Conservation (phyloP, 2,888 invertebrate species). For the Cryptocephalus moraei region DNA sequence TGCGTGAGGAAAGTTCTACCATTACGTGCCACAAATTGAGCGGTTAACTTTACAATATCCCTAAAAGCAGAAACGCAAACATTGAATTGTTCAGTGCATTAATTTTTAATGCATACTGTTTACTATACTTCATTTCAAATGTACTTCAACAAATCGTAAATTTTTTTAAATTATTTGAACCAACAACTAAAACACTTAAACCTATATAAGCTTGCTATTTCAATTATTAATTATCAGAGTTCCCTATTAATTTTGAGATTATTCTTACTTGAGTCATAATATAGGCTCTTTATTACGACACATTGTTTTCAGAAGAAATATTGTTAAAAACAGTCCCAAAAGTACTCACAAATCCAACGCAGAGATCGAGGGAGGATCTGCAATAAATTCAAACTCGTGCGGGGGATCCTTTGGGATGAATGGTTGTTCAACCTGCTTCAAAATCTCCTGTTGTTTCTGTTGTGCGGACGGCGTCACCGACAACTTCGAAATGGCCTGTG, state of each 20-base stretch:
- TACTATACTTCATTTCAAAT: too few species aligned
- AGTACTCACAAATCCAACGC: constrained; percentile 86
- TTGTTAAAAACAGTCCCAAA: too few species aligned
- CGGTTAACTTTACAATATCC: constrained; percentile 95
- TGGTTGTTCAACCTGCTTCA: constrained; percentile 78
- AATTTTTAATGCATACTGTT: neutral
- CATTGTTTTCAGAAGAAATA: too few species aligned
- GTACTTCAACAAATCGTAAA: too few species aligned
- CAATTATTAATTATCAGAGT: too few species aligned
- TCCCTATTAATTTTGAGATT: too few species aligned
- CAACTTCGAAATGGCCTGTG: constrained; percentile 42
- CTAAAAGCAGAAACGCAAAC: constrained; percentile 37
- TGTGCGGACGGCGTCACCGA: constrained; percentile 68
- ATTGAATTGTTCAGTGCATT: neutral
- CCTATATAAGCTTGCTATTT: too few species aligned
- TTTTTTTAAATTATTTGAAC: too few species aligned
- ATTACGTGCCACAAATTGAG: constrained; percentile 97
- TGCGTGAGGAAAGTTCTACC: constrained; percentile 96
- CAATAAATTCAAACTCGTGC: constrained; percentile 84
- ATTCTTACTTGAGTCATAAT: too few species aligned
- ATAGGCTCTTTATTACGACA: too few species aligned
- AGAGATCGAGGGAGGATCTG: constrained; percentile 97
- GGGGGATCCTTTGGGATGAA: constrained; percentile 89
- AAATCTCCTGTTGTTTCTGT: constrained; percentile 76
- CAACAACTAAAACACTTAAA: too few species aligned